Base-by-base conservation (phyloP, 2,888 invertebrate species). In the Latrodectus elegans region DNA sequence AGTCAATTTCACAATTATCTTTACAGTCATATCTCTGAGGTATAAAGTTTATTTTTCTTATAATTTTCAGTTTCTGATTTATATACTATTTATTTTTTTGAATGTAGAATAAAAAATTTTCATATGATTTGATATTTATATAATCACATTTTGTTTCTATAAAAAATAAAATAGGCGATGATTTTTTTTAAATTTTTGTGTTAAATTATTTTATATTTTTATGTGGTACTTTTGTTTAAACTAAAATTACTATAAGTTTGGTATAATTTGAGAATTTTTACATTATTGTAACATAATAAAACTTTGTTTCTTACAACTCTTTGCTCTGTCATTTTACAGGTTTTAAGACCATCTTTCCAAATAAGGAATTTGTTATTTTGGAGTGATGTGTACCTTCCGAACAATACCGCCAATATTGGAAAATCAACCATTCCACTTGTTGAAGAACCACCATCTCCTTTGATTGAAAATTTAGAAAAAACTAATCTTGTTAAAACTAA, bases 331-430 rank as follows among this genome's bases (percentile, higher is more conserved):
- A 38, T 86, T 90, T 89, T 91, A 53, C 92, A 97, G 96, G 96
- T 97, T 91, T 93, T 98, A 90, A 96, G 96, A 95, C 97, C 97
- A 79, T 95, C 96, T 90, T 96, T 95, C 92, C 95, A 96, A 92
- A 95, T 97, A 81, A 95, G 97, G 84, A 95, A 96, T 91, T 94
- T 98, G 92, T 94, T 94, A 84, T 93, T 97, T 90, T 98, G 98
- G 98, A 94, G 95, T 89, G 96, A 95, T 90, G 95, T 98, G 89
- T 97, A 97, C 93, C 94, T 96, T 90, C 96, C 95, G 8, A 82
- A 74, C 60, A 76, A 74, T 64, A 53, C 55, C 17, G 26, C 68
- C n/a, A 68, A 73, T 52, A 53, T 79, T 70, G 76, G 76, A 22
- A 81, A 67, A 51, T 91, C 91, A 83, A 91, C 91, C 12, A 90